Evolutionary conservation across 2,113 vertebrate species (phyloP).

Genomic region (Corythoichthys haematopterus): DNA sequence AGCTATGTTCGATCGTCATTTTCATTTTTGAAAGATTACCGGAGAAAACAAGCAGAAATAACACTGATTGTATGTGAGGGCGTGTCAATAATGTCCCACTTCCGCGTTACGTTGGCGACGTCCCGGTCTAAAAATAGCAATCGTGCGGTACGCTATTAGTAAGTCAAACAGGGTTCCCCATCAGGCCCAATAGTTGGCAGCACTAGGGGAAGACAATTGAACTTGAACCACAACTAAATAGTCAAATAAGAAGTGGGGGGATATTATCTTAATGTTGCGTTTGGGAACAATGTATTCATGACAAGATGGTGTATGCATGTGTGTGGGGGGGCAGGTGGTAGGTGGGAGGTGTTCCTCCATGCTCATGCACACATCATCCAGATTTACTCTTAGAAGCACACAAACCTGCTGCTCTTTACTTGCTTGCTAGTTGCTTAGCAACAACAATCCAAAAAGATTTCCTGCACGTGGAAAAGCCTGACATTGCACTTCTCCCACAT

Average conservation of each 20-base stretch:
- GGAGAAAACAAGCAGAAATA: too few species aligned
- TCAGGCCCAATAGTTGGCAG: neutral
- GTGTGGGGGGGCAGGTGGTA: slow-evolving; percentile 20
- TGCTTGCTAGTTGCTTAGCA: slow-evolving; percentile 72
- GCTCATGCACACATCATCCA: slow-evolving; percentile 55
- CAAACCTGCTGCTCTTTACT: slow-evolving; percentile 15
- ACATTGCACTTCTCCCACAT: slow-evolving; percentile 61
- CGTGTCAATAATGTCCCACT: too few species aligned
- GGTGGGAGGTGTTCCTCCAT: slow-evolving; percentile 44
- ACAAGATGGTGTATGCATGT: slow-evolving; percentile 30
- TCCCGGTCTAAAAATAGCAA: too few species aligned
- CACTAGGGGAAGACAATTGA: neutral
- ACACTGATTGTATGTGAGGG: too few species aligned
- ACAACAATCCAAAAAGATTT: slow-evolving; percentile 25
- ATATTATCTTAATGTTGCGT: slow-evolving; percentile 41
- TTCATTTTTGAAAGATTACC: too few species aligned
- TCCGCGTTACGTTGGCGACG: too few species aligned
- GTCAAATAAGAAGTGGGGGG: slow-evolving; percentile 3
- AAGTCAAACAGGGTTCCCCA: too few species aligned
- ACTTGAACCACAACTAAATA: neutral
- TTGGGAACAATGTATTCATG: slow-evolving; percentile 49
- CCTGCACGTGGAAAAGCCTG: slow-evolving; percentile 34
- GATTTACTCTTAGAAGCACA: slow-evolving; percentile 59
- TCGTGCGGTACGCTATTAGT: too few species aligned
- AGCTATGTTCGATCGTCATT: too few species aligned